Evolutionary conservation across 2,113 vertebrate genomes (phyloP), one percentile per base, ranked within the genome.

Genomic region (Elgaria multicarinata): DNA sequence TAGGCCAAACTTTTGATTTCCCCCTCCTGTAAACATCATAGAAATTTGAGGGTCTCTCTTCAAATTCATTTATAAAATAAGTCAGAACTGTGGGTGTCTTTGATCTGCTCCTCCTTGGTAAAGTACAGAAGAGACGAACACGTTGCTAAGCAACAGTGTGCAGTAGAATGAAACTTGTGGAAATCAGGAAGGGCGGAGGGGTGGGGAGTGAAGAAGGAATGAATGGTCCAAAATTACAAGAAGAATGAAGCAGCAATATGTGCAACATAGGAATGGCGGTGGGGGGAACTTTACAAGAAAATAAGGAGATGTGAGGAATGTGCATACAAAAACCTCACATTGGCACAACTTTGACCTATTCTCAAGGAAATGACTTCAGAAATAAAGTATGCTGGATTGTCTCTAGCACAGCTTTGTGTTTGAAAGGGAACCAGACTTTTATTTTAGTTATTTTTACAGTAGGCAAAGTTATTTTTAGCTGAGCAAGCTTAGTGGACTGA

Each of bases 141-240:
- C 86, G 96, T 96, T 95, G 95, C 96, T 96, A 96, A 95, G 97
- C 97, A 96, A 96, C 96, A 88, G 71, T 0, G 18, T 13, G 89
- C 96, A 90, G 75, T 66, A 83, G 92, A 93, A 90, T 90, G 92
- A 93, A 92, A 94, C 93, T 93, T 95, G 69, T 91, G 87, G 88
- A 95, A 93, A 91, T 83, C 80, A 64, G 93, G 2, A 91, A 79
- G 3, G 82, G 66, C 74, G 79, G 46, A 76, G 88, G 79, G 71
- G 53, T 14, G 24, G 36, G 77, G 80, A 86, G 14, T 1, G 0
- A 85, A 69, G 26, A 92, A 74, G 83, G 83, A 87, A 87, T 90
- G 94, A 95, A 95, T 93, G 93, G 96, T 94, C 95, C 96, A 94
- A 90, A 94, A 92, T 90, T 90, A 94, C 94, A 93, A 80, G 90